Percentiles rank a stretch among this genome's conserved stretches.
These are phyloP conservation scores for Drosophila santomea DNA, from an alignment of 1,140 invertebrate genomes.

Conservation along the genomic window DNA sequence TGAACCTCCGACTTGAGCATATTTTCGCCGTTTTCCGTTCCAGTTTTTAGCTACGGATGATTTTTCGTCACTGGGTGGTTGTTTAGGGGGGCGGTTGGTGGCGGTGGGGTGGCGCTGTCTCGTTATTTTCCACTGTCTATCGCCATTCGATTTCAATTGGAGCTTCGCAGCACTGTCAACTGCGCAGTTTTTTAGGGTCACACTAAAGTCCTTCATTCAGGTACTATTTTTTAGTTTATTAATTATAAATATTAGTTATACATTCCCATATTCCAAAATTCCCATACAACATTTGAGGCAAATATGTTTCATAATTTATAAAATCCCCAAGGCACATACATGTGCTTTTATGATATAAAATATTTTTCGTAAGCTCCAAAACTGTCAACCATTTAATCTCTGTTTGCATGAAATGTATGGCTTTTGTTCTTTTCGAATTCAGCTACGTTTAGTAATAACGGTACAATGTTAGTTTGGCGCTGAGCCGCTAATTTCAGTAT, in stretches of 20 bases:
- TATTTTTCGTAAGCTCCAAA: too few relatives aligned
- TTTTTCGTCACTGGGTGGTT: constrained; percentile 28
- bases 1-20: constrained; percentile 87
- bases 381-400: too few relatives aligned
- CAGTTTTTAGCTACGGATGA: constrained; percentile 37
- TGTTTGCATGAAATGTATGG: too few relatives aligned
- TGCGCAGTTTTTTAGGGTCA: background rate
- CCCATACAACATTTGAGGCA: too few relatives aligned
- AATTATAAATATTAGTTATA: too few relatives aligned
- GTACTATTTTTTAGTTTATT: too few relatives aligned
- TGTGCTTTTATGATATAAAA: too few relatives aligned
- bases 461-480: background rate
- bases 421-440: too few relatives aligned
- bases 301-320: too few relatives aligned
- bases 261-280: too few relatives aligned
- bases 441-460: too few relatives aligned
- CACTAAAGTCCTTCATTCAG: background rate
- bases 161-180: constrained; percentile 1
- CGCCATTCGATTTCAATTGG: background rate
- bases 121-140: constrained; percentile 25
- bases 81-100: constrained; percentile 14
- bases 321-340: too few relatives aligned
- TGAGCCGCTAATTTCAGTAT: background rate
- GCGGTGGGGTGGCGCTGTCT: constrained; percentile 7
- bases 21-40: constrained; percentile 49